Conservation (phyloP, 1,140 invertebrate species). For the Oreohelix idahoensis region DNA sequence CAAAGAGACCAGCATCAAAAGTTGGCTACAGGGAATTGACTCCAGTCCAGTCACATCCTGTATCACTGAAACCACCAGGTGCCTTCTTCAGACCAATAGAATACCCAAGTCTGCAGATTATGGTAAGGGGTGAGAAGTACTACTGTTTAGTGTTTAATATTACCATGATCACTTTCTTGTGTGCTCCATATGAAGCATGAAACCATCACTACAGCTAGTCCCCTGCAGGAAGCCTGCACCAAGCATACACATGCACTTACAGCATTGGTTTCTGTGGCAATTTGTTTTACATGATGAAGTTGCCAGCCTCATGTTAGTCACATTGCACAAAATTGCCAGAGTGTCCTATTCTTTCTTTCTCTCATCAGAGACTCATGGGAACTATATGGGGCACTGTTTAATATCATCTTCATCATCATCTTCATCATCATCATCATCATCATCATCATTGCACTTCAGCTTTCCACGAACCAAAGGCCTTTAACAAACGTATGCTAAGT, state of each 20-base stretch:
- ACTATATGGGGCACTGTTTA: too few relatives aligned
- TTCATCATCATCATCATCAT: constrained; percentile 6
- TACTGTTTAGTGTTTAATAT: not conserved
- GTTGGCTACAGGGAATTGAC: not conserved
- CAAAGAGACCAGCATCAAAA: not conserved
- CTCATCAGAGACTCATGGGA: too few relatives aligned
- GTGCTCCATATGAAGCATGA: too few relatives aligned
- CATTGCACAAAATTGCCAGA: not conserved
- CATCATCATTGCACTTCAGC: not conserved
- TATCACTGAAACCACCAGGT: constrained; percentile 58
- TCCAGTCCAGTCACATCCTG: not conserved
- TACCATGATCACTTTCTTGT: not conserved
- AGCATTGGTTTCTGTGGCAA: too few relatives aligned
- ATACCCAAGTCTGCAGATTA: constrained; percentile 71
- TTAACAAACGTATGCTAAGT: too few relatives aligned
- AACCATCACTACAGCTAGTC: too few relatives aligned
- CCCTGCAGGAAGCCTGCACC: too few relatives aligned
- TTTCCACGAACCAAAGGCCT: not conserved
- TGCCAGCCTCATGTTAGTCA: too few relatives aligned
- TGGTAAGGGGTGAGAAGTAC: constrained; percentile 65
- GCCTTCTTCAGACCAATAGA: constrained; percentile 70
- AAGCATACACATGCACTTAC: too few relatives aligned
- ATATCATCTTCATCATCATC: not conserved
- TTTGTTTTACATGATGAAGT: too few relatives aligned
- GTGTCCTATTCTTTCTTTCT: not conserved